Conservation (phyloP, 2,888 invertebrate species). For the Nephrotoma guestfalica region DNA sequence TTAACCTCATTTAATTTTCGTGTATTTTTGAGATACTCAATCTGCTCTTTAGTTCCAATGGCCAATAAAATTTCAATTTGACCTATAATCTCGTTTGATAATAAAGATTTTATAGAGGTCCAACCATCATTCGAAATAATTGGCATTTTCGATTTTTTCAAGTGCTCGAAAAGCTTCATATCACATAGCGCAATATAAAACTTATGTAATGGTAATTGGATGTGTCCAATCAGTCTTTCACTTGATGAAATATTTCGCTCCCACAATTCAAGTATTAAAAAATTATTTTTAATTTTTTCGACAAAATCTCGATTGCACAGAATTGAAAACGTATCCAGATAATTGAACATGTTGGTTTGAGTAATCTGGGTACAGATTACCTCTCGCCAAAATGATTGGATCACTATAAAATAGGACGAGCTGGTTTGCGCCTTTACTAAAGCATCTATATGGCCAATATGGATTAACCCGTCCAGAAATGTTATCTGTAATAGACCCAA, state of each 20-base stretch:
- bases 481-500: not conserved
- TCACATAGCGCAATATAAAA: constrained; percentile 45
- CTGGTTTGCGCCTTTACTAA: constrained; percentile 11
- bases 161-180: constrained; percentile 26
- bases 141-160: constrained; percentile 21
- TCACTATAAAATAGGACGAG: constrained; percentile 19
- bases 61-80: constrained; percentile 42
- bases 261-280: constrained; percentile 39
- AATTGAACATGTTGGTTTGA: constrained; percentile 18
- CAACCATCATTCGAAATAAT: constrained; percentile 45
- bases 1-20: not conserved
- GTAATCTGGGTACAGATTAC: constrained; percentile 16
- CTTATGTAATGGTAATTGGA: constrained; percentile 41
- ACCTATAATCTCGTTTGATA: constrained; percentile 33
- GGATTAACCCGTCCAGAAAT: constrained; percentile 21
- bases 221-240: constrained; percentile 34
- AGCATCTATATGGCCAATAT: constrained; percentile 21
- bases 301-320: constrained; percentile 39
- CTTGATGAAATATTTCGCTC: constrained; percentile 24
- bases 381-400: constrained; percentile 27
- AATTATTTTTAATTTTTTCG: constrained; percentile 39
- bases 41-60: constrained; percentile 43
- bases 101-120: constrained; percentile 36
- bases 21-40: constrained; percentile 35
- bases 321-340: constrained; percentile 32